Percentiles rank a stretch among this genome's conserved stretches.
phyloP scores from a whole-genome alignment of 2,113 vertebrate species.

The Miniopterus natalensis region DNA sequence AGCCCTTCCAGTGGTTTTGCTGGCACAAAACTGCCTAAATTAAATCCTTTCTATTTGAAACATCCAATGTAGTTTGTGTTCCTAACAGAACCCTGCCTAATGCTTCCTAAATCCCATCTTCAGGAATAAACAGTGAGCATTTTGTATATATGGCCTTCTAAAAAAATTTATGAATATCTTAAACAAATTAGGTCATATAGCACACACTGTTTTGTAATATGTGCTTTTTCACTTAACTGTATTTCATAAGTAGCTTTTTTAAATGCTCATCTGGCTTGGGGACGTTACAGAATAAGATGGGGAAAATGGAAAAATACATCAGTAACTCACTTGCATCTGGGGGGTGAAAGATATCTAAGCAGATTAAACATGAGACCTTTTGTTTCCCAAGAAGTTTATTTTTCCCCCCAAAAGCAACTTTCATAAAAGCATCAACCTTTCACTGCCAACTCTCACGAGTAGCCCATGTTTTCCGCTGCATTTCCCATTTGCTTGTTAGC shows the following conservation, averaged over 20 bases:
- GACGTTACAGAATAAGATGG: slow-evolving; percentile 37
- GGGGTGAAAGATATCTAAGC: not conserved
- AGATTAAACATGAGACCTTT: slow-evolving; percentile 21
- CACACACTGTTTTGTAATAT: not conserved
- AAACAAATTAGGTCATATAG: slow-evolving; percentile 37
- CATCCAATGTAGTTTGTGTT: not conserved
- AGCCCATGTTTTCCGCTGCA: not conserved
- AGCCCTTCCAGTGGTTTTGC: not conserved
- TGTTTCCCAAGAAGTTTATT: slow-evolving; percentile 30
- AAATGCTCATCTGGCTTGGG: slow-evolving; percentile 27
- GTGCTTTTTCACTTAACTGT: slow-evolving; percentile 28
- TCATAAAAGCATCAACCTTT: not conserved
- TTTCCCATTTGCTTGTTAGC: not conserved
- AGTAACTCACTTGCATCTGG: not conserved
- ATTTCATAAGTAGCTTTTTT: slow-evolving; percentile 39
- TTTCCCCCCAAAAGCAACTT: not conserved
- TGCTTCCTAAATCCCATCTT: slow-evolving; percentile 12
- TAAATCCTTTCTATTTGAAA: not conserved
- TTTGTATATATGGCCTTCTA: slow-evolving; percentile 12
- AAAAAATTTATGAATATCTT: slow-evolving; percentile 58
- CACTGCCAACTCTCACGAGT: not conserved
- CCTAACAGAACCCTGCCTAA: slow-evolving; percentile 4
- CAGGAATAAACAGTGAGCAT: not conserved
- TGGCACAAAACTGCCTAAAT: not conserved
- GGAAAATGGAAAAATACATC: slow-evolving; percentile 42